Evolutionary conservation across 2,888 invertebrate genomes (phyloP).

Genomic region (Drosophila parthenogenetica): DNA sequence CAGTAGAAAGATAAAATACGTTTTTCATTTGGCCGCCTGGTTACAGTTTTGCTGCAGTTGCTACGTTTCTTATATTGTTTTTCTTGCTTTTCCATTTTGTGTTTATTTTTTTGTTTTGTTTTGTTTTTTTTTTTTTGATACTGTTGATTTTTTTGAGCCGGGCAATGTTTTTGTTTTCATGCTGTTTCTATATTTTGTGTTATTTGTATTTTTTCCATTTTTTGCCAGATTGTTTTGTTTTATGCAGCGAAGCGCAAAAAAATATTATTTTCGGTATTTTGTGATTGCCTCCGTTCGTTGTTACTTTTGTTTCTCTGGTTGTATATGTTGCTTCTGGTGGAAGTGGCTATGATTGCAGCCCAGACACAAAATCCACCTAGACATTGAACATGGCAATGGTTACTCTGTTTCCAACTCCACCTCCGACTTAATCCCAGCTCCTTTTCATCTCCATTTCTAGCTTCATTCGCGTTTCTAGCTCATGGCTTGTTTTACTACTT

Average conservation of each 20-base stretch:
- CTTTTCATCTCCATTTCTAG: slow-evolving; percentile 2
- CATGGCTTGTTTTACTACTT: slow-evolving; percentile 74
- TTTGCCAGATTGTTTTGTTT: slow-evolving; percentile 62
- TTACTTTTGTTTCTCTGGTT: slow-evolving; percentile 35
- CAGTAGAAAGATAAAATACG: slow-evolving; percentile 78
- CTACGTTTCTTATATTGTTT: slow-evolving; percentile 41
- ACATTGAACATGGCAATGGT: slow-evolving; percentile 58
- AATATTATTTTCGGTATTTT: slow-evolving; percentile 78
- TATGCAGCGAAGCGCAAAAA: slow-evolving; percentile 73
- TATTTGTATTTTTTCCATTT: slow-evolving; percentile 24
- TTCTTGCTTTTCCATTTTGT: slow-evolving; percentile 5
- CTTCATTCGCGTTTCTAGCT: slow-evolving; percentile 42
- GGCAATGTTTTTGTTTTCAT: slow-evolving; percentile 56
- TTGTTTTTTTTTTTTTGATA: slow-evolving; percentile 22
- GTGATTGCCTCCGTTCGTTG: slow-evolving; percentile 71
- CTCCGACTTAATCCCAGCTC: slow-evolving; percentile 21
- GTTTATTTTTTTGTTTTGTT: too few species aligned
- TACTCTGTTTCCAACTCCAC: slow-evolving; percentile 23
- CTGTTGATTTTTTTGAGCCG: slow-evolving; percentile 64
- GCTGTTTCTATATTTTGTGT: slow-evolving; percentile 32
- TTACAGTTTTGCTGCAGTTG: slow-evolving; percentile 64
- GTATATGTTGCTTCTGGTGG: slow-evolving; percentile 12
- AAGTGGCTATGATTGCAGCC: slow-evolving; percentile 29
- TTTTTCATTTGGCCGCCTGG: slow-evolving; percentile 77
- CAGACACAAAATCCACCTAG: slow-evolving; percentile 67